Evolutionary conservation across 2,113 vertebrate species (phyloP), one percentile per base, ranked within the genome.

Genomic region (Vireo altiloquus): DNA sequence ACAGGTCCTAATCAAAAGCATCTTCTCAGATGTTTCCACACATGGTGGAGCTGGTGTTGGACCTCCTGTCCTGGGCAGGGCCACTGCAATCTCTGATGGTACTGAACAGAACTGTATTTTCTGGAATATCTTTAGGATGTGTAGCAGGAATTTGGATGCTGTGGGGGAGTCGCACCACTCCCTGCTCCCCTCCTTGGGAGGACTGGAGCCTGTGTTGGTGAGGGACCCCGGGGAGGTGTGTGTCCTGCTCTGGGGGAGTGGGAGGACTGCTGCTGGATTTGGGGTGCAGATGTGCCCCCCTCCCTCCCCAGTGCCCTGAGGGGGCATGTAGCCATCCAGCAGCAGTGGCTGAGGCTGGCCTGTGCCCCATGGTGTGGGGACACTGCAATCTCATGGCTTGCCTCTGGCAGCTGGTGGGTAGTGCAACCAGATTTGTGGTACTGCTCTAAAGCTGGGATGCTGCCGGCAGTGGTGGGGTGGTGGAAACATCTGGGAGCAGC

Each of bases 351-450:
- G 35, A 59, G 76, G 18, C 44, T 2, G 7, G 24, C 17, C 71
- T 44, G 30, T 60, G 42, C 44, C 46, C 30, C 15, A 3, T 1
- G 4, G 49, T 1, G 0, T 2, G 17, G 52, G 56, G 47, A 35
- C 2, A 4, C n/a, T 40, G 37, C 85, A n/a, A 0, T 65, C 3
- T 4, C 3, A 1, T 6, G 37, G 25, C 1, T 4, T 24, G 35
- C 61, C 37, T 66, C 65, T 72, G 70, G 44, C 3, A 2, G 35
- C 66, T n/a, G 31, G 5, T 44, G 60, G 59, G 21, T 12, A 0
- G 2, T 61, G 37, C 0, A 0, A 5, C 35, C 5, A 9, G 19
- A 31, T 79, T 31, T 3, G 1, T 42, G 23, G 24, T 39, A 13
- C 31, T 70, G 46, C 66, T 76, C n/a, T 1, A 5, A n/a, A 53